These are phyloP conservation scores for Chaetura pelagica DNA, from an alignment of 2,113 vertebrate genomes.

Conservation along the genomic window DNA sequence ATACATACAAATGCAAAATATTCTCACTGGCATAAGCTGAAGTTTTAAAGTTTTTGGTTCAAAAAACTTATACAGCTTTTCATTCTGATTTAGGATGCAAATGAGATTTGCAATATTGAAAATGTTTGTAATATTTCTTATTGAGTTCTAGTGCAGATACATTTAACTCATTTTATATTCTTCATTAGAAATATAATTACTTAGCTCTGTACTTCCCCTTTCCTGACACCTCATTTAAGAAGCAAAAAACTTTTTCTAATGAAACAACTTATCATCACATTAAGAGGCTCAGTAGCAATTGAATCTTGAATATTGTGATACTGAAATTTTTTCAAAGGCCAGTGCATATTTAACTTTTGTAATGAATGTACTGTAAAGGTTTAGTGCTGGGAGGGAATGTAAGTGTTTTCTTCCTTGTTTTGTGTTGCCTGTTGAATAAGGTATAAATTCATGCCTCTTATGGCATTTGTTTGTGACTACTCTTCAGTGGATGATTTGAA, in stretches of 20 bases:
- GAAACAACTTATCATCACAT: constrained; percentile 36
- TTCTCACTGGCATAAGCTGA: not conserved
- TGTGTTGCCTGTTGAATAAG: not conserved
- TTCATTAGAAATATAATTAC: not conserved
- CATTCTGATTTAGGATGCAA: not conserved
- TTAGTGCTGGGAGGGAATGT: not conserved
- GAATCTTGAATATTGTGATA: not conserved
- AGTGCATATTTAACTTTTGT: not conserved
- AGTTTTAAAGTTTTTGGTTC: not conserved
- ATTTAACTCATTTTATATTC: not conserved
- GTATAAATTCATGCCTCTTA: not conserved
- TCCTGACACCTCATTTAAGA: constrained; percentile 16
- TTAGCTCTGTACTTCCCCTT: not conserved
- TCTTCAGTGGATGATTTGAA: not conserved
- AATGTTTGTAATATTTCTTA: not conserved
- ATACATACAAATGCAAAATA: not conserved
- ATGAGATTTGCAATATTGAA: not conserved
- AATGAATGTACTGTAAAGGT: not conserved
- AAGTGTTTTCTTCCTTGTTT: not conserved
- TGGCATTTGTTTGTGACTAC: not conserved
- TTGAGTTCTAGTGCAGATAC: not conserved
- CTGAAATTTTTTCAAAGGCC: not conserved
- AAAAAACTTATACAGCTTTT: not conserved
- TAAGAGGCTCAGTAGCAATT: not conserved
- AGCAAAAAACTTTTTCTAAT: constrained; percentile 5